Evolutionary conservation across 92 coral and sea anemone species (phyloP).

Genomic region (Siderastrea siderea): DNA sequence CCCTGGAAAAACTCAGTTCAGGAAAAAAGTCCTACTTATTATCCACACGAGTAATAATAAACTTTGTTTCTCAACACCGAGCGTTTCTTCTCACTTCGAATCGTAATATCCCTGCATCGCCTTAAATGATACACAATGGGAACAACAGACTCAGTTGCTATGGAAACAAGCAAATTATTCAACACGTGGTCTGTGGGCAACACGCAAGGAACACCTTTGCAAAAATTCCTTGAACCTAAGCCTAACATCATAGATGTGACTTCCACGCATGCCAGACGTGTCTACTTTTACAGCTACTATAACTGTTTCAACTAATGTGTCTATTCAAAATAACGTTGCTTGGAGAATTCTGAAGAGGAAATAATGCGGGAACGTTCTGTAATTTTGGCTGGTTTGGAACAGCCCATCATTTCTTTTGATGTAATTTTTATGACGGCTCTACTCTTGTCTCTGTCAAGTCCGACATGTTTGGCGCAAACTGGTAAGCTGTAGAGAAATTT

Average conservation of each 20-base stretch:
- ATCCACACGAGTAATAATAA: too few relatives aligned
- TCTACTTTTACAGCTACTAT: not conserved
- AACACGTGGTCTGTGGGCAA: not conserved
- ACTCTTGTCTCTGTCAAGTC: not conserved
- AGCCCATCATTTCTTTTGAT: not conserved
- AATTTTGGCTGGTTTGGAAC: not conserved
- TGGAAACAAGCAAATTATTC: conserved; percentile 18
- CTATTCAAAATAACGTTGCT: not conserved
- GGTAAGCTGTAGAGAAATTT: conserved; percentile 14
- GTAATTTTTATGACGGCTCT: not conserved
- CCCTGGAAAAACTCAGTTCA: too few relatives aligned
- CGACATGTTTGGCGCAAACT: not conserved
- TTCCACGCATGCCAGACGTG: too few relatives aligned
- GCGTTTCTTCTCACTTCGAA: not conserved
- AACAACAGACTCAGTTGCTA: conserved; percentile 11
- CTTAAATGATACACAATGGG: not conserved
- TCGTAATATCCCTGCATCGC: conserved; percentile 13
- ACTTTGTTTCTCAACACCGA: not conserved
- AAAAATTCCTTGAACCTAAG: not conserved
- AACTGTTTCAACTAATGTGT: not conserved
- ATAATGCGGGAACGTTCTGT: not conserved
- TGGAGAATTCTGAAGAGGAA: not conserved
- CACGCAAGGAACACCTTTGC: not conserved
- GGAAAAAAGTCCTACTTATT: too few relatives aligned
- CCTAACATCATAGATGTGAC: not conserved